Evolutionary conservation across 1,140 invertebrate species (phyloP).

Genomic region (Ceratitis capitata): DNA sequence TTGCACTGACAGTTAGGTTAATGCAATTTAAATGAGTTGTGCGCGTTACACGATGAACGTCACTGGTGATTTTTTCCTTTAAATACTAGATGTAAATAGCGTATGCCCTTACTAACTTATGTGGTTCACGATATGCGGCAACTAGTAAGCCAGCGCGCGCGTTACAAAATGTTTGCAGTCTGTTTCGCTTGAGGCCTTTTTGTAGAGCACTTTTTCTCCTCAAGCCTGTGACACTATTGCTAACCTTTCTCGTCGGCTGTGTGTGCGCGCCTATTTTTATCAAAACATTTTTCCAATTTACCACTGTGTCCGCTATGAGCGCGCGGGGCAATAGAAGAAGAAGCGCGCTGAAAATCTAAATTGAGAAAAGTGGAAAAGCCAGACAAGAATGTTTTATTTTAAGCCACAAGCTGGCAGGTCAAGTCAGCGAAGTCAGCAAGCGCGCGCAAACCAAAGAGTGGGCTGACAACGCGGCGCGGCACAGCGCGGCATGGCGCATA

Average conservation of each 20-base stretch:
- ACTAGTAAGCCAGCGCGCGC: not conserved
- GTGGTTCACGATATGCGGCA: not conserved
- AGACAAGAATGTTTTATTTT: constrained; percentile 26
- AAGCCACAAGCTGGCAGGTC: not conserved
- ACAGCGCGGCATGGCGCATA: no score
- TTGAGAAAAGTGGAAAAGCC: constrained; percentile 8
- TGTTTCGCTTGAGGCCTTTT: not conserved
- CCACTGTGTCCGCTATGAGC: not conserved
- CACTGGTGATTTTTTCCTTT: not conserved
- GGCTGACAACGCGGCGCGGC: not conserved
- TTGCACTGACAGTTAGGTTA: not conserved
- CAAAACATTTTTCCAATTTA: constrained; percentile 1
- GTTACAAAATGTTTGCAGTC: constrained; percentile 26
- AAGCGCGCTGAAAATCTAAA: constrained; percentile 6
- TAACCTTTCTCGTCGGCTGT: not conserved
- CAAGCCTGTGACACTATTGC: not conserved
- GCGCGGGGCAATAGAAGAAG: not conserved
- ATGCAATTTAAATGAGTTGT: constrained; percentile 24
- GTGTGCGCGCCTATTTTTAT: not conserved
- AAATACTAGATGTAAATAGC: not conserved
- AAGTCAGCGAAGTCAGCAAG: not conserved
- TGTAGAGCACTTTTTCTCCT: no score
- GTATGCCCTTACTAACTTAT: not conserved
- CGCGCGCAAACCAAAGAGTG: not conserved
- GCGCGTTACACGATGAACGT: not conserved